phyloP scores from a whole-genome alignment of 2,888 invertebrate species.

The Rugalucina vietnamica region DNA sequence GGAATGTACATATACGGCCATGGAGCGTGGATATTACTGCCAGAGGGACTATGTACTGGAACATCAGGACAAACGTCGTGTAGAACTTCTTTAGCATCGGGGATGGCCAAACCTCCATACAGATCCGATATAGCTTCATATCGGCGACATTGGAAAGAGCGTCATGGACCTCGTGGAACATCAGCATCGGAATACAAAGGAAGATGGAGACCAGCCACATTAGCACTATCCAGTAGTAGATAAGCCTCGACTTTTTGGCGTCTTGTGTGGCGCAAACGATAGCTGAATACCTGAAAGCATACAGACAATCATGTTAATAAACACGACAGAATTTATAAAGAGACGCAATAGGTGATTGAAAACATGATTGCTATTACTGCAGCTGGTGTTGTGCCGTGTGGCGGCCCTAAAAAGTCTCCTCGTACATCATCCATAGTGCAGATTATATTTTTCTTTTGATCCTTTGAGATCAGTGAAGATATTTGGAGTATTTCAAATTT shows the following conservation, averaged over 20 bases:
- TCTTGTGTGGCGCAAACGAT: slow-evolving; percentile 70
- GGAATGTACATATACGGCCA: slow-evolving; percentile 81
- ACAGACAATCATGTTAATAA: too few species aligned
- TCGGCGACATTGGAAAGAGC: slow-evolving; percentile 66
- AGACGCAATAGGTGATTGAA: too few species aligned
- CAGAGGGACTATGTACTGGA: slow-evolving; percentile 78
- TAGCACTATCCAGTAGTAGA: slow-evolving; percentile 60
- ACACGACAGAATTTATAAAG: too few species aligned
- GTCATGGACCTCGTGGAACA: slow-evolving; percentile 75
- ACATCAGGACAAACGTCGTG: slow-evolving; percentile 71
- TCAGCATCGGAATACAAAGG: slow-evolving; percentile 75
- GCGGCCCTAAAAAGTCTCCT: too few species aligned
- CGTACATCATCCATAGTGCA: too few species aligned
- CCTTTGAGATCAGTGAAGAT: too few species aligned
- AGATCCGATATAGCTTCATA: slow-evolving; percentile 81
- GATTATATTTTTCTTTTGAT: too few species aligned
- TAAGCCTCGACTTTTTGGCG: slow-evolving; percentile 37
- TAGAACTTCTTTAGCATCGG: slow-evolving; percentile 68
- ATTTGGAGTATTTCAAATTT: too few species aligned
- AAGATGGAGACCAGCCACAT: slow-evolving; percentile 75
- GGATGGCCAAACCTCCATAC: slow-evolving; percentile 79
- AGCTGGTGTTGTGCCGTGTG: too few species aligned
- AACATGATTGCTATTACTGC: too few species aligned
- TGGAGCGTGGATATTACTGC: slow-evolving; percentile 73
- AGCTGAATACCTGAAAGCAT: slow-evolving; percentile 70